Conservation (phyloP, 2,888 invertebrate species). For the Latheticus oryzae region DNA sequence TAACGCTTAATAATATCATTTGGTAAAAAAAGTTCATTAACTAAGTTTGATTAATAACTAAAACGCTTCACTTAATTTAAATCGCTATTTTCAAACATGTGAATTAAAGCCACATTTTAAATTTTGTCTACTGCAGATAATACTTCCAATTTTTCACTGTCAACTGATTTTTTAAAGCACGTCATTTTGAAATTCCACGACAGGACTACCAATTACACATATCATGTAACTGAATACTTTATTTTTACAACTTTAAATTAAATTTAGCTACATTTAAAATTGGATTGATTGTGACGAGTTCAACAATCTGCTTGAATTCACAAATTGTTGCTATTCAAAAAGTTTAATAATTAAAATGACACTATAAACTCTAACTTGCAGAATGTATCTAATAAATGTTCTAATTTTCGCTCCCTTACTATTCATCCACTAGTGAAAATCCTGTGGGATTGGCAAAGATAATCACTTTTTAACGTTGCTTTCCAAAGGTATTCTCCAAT, state of each 20-base stretch:
- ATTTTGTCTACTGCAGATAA: too few species aligned
- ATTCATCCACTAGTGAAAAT: constrained; percentile 16
- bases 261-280: too few species aligned
- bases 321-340: too few species aligned
- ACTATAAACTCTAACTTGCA: constrained; percentile 20
- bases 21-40: too few species aligned
- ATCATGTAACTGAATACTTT: too few species aligned
- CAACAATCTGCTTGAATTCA: too few species aligned
- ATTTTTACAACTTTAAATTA: too few species aligned
- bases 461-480: constrained; percentile 24
- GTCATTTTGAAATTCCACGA: too few species aligned
- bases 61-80: constrained; percentile 7
- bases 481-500: constrained; percentile 4
- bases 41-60: too few species aligned
- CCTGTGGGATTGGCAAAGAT: constrained; percentile 15
- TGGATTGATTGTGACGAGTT: too few species aligned
- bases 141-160: too few species aligned
- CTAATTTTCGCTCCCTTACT: constrained; percentile 23
- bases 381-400: constrained; percentile 11
- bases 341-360: constrained; percentile 22
- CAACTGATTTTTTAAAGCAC: not conserved
- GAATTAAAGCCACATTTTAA: not conserved
- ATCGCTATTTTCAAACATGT: constrained; percentile 1
- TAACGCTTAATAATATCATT: constrained; percentile 52
- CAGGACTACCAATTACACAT: too few species aligned